Percentiles rank a stretch among this genome's conserved stretches.
Evolutionary conservation across 2,113 vertebrate genomes (phyloP).

Genomic region (Thomomys bottae): DNA sequence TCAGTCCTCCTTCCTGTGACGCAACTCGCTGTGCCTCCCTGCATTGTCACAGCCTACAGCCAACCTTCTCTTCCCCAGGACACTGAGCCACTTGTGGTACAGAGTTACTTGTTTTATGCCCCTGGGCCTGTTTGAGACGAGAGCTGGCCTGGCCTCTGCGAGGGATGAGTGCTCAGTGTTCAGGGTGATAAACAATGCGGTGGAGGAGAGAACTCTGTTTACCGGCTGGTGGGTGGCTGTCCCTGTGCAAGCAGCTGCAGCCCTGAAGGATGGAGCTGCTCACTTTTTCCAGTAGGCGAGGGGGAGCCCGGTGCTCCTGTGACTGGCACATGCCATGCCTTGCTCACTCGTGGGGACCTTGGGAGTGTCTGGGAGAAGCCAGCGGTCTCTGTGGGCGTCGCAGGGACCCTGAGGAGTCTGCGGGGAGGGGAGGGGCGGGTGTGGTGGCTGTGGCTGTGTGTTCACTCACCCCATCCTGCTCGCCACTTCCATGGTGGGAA

Average conservation of each 20-base stretch:
- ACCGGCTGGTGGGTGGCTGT: not conserved
- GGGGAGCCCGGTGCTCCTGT: not conserved
- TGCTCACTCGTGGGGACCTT: not conserved
- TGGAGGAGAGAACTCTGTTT: not conserved
- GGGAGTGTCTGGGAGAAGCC: not conserved
- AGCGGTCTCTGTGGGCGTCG: not conserved
- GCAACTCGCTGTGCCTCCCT: not conserved
- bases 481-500: not conserved
- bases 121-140: not conserved
- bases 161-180: not conserved
- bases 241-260: not conserved
- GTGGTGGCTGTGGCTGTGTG: too few species aligned
- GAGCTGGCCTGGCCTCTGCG: not conserved
- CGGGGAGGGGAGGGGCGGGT: too few species aligned
- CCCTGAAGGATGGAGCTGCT: not conserved
- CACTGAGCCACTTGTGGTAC: not conserved
- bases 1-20: not conserved
- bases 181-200: too few species aligned
- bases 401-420: not conserved
- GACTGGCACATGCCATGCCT: rapidly evolving
- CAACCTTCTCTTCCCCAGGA: not conserved
- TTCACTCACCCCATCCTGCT: not conserved
- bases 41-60: not conserved
- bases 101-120: not conserved
- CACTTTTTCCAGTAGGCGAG: not conserved